A percentile compares a stretch with the other conserved stretches of the same genome.
Evolutionary conservation across 2,888 invertebrate species (phyloP).

Genomic region (Volucella inflata): DNA sequence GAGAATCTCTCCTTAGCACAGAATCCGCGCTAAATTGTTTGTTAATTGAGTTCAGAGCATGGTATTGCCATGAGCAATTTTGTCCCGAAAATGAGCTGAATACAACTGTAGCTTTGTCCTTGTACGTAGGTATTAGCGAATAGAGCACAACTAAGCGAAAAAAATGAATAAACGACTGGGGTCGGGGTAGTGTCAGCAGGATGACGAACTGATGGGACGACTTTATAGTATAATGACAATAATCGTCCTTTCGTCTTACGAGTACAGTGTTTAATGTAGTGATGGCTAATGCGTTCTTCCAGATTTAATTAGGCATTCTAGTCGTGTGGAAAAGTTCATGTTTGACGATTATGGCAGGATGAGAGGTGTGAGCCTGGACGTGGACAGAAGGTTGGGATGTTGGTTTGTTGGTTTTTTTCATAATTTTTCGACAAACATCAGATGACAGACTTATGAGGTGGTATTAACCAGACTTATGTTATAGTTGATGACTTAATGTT

Average conservation of each 20-base stretch:
- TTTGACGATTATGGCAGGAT: constrained; percentile 48
- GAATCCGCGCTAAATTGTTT: constrained; percentile 21
- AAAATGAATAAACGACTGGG: constrained; percentile 38
- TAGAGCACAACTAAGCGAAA: not conserved
- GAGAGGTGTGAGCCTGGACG: constrained; percentile 13
- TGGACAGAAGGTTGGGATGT: not conserved
- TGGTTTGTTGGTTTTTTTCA: constrained; percentile 7
- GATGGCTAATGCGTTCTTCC: constrained; percentile 37
- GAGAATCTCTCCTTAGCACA: not conserved
- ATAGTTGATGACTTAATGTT: constrained; percentile 22
- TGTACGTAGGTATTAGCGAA: not conserved
- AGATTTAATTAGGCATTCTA: constrained; percentile 56
- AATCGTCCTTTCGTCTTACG: constrained; percentile 38
- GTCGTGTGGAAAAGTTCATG: constrained; percentile 58
- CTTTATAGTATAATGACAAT: constrained; percentile 16
- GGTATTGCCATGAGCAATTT: constrained; percentile 5
- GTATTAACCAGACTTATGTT: constrained; percentile 30
- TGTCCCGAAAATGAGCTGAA: constrained; percentile 15
- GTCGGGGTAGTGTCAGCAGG: not conserved
- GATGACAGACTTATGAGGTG: not conserved
- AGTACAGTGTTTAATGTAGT: constrained; percentile 47
- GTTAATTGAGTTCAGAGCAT: constrained; percentile 36
- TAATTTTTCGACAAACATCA: constrained; percentile 1
- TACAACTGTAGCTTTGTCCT: not conserved
- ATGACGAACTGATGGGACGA: too few species aligned